Evolutionary conservation across 2,797 vertebrate genomes (phyloP).

Genomic region (Parotocinclus haroldoi): DNA sequence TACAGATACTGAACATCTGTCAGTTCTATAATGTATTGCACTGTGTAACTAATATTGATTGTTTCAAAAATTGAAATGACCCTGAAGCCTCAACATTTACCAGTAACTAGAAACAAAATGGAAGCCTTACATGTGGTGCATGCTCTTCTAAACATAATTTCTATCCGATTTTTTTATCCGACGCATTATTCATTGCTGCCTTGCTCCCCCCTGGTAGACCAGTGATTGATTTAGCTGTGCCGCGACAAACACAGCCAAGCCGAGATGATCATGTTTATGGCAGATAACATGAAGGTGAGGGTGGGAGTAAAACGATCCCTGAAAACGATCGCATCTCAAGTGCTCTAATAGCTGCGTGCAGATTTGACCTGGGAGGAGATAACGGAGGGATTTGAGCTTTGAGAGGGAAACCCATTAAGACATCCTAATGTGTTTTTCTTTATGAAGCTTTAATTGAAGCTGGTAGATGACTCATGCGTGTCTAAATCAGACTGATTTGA

Average conservation of each 20-base stretch:
- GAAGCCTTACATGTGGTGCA: background rate
- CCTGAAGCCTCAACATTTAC: too few relatives aligned
- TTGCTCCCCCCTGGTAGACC: constrained; percentile 23
- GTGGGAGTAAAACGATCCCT: constrained; percentile 43
- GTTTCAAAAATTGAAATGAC: too few relatives aligned
- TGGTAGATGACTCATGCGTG: constrained; percentile 46
- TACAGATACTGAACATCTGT: too few relatives aligned
- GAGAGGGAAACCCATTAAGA: constrained; percentile 47
- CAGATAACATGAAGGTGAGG: constrained; percentile 39
- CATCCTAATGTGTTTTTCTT: constrained; percentile 43
- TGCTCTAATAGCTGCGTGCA: constrained; percentile 46
- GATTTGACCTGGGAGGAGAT: constrained; percentile 41
- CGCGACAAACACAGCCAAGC: constrained; percentile 42
- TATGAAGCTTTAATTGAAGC: constrained; percentile 50
- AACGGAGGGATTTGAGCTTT: constrained; percentile 32
- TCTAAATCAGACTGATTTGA: constrained; percentile 50
- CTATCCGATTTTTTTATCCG: constrained; percentile 21
- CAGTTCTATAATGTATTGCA: too few relatives aligned
- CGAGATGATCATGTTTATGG: constrained; percentile 44
- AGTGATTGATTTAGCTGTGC: constrained; percentile 49
- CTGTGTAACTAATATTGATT: too few relatives aligned
- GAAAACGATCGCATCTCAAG: constrained; percentile 49
- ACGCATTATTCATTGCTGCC: constrained; percentile 37
- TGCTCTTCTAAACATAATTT: constrained; percentile 23
- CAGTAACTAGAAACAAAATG: background rate